Percentiles rank a stretch among this genome's conserved stretches.
phyloP scores from a whole-genome alignment of 2,113 vertebrate species.

The Gasterosteus nipponicus region DNA sequence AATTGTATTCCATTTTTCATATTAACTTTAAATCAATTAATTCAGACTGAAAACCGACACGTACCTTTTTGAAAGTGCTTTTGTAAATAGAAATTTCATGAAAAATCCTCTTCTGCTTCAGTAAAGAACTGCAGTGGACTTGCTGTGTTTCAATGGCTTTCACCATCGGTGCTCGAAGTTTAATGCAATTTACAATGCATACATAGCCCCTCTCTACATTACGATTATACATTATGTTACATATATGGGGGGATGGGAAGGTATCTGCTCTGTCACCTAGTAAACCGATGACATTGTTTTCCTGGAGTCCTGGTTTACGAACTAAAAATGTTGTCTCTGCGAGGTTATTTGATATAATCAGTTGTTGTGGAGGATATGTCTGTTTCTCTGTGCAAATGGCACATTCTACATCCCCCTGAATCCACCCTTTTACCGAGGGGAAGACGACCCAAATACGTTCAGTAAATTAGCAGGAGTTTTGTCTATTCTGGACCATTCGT shows the following conservation, averaged over 20 bases:
- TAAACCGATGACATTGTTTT: no score
- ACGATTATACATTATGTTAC: neutral
- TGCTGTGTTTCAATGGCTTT: neutral
- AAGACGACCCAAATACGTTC: slow-evolving; percentile 6
- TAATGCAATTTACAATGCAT: slow-evolving; percentile 2
- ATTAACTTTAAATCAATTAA: neutral
- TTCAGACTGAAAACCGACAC: neutral
- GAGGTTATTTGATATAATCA: no score
- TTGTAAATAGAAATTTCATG: neutral
- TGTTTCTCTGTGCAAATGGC: neutral
- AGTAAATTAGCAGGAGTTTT: slow-evolving; percentile 8
- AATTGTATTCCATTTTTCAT: slow-evolving; percentile 1
- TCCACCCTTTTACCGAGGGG: neutral
- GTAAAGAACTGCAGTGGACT: slow-evolving; percentile 2
- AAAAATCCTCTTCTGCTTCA: neutral
- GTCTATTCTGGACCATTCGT: slow-evolving; percentile 5
- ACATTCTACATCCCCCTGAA: neutral
- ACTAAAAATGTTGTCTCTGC: no score
- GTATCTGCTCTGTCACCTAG: no score
- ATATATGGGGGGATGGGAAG: no score
- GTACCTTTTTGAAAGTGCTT: neutral
- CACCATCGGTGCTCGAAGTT: neutral
- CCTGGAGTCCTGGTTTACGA: no score
- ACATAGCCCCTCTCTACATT: neutral
- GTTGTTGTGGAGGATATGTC: no score